A percentile compares a stretch with the other conserved stretches of the same genome.
Evolutionary conservation across 2,113 vertebrate species (phyloP).

Genomic region (Sander lucioperca): DNA sequence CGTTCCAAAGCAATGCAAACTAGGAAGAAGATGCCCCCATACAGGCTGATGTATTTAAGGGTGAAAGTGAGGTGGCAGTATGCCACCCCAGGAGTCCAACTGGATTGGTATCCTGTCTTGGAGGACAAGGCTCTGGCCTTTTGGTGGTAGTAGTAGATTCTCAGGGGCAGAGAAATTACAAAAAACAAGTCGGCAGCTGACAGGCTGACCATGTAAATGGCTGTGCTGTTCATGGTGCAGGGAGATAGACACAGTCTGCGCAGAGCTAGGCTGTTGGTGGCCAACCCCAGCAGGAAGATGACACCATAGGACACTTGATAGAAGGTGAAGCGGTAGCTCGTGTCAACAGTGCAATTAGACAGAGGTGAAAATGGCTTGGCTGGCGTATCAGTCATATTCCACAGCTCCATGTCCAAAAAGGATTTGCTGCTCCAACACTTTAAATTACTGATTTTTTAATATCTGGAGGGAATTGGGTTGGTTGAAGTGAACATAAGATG

Average conservation of each 20-base stretch:
- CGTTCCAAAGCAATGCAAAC: constrained; percentile 83
- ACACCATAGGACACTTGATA: constrained; percentile 82
- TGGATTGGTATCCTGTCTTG: background rate
- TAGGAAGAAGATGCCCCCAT: constrained; percentile 85
- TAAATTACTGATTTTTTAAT: constrained; percentile 18
- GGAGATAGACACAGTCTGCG: constrained; percentile 63
- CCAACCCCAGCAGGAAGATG: constrained; percentile 80
- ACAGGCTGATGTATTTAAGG: constrained; percentile 84
- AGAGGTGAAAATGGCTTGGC: background rate
- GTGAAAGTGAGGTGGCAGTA: constrained; percentile 82
- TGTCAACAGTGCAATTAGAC: constrained; percentile 80
- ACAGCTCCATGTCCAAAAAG: constrained; percentile 66
- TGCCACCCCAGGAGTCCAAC: constrained; percentile 61
- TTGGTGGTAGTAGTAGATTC: constrained; percentile 81
- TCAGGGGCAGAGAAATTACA: constrained; percentile 79
- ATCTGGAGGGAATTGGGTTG: constrained; percentile 33
- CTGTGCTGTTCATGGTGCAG: constrained; percentile 73
- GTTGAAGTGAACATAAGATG: constrained; percentile 10
- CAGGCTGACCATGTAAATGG: constrained; percentile 80
- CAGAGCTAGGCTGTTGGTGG: constrained; percentile 76
- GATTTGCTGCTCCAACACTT: background rate
- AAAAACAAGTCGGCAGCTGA: constrained; percentile 79
- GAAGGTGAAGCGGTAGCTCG: constrained; percentile 81
- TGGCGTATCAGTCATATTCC: constrained; percentile 63
- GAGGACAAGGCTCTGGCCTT: constrained; percentile 40